Evolutionary conservation across 1,140 invertebrate species (phyloP), one percentile per base, ranked within the genome.

Genomic region (Drosophila ambigua): DNA sequence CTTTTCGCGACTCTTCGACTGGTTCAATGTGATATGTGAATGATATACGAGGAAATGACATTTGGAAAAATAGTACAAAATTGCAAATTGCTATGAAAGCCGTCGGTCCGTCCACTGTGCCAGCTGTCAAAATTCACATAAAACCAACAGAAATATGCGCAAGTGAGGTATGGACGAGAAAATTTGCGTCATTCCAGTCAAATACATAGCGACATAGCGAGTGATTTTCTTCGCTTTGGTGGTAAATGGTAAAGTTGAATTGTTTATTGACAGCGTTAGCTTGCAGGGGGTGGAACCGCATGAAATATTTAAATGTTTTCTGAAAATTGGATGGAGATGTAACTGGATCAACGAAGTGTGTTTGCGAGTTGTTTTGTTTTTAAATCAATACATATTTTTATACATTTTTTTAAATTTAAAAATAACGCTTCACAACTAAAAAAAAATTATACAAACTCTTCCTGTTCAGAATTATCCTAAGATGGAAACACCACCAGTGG

Each of bases 1-100:
- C 57, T 43, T 65, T 43, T 24, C 11, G 28, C 41, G 41, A 13
- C 31, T 35, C 20, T 49, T 41, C 39, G 43, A 20, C 8, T 39
- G 16, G 20, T 11, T 51, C 45, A 48, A 45, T 74, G 43, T 53
- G 68, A 60, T 50, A 75, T 68, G 59, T 75, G 58, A 75, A 59
- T 87, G 82, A 87, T 87, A 82, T 85, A 85, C 82, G 81, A 48
- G 69, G 53, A 82, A 82, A 63, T 87, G 74, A 72, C 82, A 78
- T 77, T 64, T 82, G 60, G 60, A 87, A 87, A 87, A 84, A 81
- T 82, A 88, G 80, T 63, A 81, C 77, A 77, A 87, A 76, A 59
- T 16, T 41, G 55, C 87, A 85, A 85, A 85, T 77, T 79, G 67
- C 58, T 63, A 43, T 72, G 72, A 55, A 62, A 59, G 26, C 61